Evolutionary conservation across 2,888 invertebrate species (phyloP).

Genomic region (Vandiemenella viatica): DNA sequence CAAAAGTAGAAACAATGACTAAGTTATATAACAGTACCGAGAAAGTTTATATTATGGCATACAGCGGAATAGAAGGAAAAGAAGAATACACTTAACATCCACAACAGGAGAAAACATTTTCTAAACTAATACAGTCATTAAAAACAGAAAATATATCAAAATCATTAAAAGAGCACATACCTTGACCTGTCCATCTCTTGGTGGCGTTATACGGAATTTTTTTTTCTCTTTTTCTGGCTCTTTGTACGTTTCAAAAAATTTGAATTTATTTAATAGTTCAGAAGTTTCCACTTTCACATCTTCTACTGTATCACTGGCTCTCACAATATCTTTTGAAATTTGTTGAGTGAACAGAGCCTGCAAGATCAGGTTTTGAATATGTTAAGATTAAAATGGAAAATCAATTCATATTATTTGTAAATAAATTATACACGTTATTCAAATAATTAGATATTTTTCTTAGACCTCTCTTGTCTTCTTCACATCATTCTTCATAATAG

Average conservation of each 20-base stretch:
- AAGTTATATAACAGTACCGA: too few species aligned
- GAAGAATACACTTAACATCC: not conserved
- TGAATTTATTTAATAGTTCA: constrained; percentile 72
- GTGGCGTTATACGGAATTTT: constrained; percentile 77
- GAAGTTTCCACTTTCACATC: constrained; percentile 67
- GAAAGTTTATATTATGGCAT: too few species aligned
- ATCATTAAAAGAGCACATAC: constrained; percentile 24
- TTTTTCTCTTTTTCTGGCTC: constrained; percentile 52
- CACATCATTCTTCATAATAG: constrained; percentile 39
- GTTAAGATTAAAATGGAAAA: not conserved
- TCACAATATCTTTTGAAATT: constrained; percentile 49
- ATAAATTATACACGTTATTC: not conserved
- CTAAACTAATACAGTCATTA: not conserved
- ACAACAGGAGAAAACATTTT: not conserved
- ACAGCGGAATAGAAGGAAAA: not conserved
- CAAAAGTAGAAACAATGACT: too few species aligned
- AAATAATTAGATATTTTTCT: too few species aligned
- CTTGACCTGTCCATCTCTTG: constrained; percentile 61
- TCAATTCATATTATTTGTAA: not conserved
- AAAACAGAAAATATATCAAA: too few species aligned
- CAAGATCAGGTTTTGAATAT: not conserved
- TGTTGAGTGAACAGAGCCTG: constrained; percentile 30
- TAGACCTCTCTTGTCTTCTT: constrained; percentile 42
- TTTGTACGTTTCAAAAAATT: constrained; percentile 79
- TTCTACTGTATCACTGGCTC: constrained; percentile 54